Base-by-base conservation (phyloP, 2,113 vertebrate species). In the Todiramphus chloris region DNA sequence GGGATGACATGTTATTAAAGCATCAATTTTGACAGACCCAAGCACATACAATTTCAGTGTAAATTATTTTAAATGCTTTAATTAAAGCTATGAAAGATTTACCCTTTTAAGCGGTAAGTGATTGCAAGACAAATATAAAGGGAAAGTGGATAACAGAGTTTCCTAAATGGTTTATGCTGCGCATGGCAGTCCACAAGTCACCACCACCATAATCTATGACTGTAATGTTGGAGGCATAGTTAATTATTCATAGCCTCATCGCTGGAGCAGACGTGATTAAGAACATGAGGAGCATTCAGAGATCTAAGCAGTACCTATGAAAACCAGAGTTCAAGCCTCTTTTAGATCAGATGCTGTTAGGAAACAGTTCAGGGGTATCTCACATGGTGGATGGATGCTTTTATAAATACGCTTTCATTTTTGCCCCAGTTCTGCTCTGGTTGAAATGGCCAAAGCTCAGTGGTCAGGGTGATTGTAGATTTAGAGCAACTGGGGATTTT, bases 11-110 rank as follows among this genome's bases (percentile, higher is more conserved):
- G 97, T 98, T 98, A 98, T 98, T 98, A 98, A 98, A 98, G 98
- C 98, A 98, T 98, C 98, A 98, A 95, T 98, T 98, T 98, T 98
- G 98, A 98, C 97, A 98, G 98, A 98, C 97, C 98, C 97, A 74
- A 98, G 98, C 98, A 97, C 98, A 97, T 97, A 98, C 97, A 97
- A 98, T 98, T 98, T 98, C 97, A 96, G 98, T 97, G 97, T 98
- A 98, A 98, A 98, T 98, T 98, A 98, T 98, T 98, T 98, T 98
- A 98, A 98, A 98, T 98, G 97, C 98, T 98, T 98, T 98, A 98
- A 98, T 98, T 98, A 98, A 98, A 98, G 98, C 97, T 98, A 94
- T 97, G 97, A 97, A 98, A 98, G 98, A 98, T 98, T 98, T 98
- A 98, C 97, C 97, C 97, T 97, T 98, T 98, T 98, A 98, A 98